Evolutionary conservation across 1,140 invertebrate species (phyloP).

Genomic region (Linepithema humile): DNA sequence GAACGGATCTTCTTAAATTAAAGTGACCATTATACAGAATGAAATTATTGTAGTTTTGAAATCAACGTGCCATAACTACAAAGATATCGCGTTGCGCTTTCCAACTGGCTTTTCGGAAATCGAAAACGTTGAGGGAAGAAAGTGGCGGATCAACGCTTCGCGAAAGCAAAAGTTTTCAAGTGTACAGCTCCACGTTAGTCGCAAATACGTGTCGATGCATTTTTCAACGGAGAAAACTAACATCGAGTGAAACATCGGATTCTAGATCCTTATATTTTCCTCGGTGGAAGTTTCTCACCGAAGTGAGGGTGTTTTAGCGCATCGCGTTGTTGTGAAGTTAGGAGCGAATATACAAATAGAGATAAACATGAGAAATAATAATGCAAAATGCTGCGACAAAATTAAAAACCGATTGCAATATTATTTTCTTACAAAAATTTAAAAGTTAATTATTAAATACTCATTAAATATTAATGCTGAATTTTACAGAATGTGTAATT

Average conservation of each 20-base stretch:
- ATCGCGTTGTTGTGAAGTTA: neutral
- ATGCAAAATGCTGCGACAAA: too few relatives aligned
- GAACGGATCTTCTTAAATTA: constrained; percentile 47
- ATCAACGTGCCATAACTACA: constrained; percentile 35
- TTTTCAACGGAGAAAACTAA: neutral
- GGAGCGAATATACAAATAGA: neutral
- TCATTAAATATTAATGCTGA: too few relatives aligned
- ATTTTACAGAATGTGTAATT: too few relatives aligned
- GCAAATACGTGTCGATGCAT: neutral
- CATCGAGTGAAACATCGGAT: neutral
- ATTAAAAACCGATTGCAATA: neutral
- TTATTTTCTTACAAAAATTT: neutral
- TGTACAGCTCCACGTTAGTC: neutral
- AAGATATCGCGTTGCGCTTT: neutral
- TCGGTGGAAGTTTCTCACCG: neutral
- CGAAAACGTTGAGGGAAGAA: neutral
- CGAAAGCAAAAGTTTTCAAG: neutral
- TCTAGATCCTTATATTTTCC: neutral
- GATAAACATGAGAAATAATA: too few relatives aligned
- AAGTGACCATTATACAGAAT: constrained; percentile 44
- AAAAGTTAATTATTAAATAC: too few relatives aligned
- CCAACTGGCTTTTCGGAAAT: neutral
- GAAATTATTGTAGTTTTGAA: constrained; percentile 36
- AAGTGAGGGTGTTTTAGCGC: neutral
- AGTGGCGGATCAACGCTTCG: neutral